Percentiles rank a stretch among this genome's conserved stretches.
phyloP scores from a whole-genome alignment of 2,113 vertebrate genomes.

The Spilogale gracilis region DNA sequence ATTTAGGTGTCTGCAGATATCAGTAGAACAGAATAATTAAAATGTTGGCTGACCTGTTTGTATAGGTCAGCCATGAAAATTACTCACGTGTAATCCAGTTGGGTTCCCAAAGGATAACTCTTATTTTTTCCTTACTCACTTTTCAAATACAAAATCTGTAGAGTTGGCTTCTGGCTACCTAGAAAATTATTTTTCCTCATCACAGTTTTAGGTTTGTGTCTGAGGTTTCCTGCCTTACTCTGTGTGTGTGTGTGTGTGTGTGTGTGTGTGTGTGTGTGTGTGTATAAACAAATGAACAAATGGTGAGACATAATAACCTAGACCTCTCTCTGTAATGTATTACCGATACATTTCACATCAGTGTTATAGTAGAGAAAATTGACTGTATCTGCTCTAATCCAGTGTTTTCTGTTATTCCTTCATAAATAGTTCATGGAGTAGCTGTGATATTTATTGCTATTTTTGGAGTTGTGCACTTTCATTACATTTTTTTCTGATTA shows the following conservation, averaged over 20 bases:
- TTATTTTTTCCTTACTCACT: neutral
- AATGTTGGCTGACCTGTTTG: neutral
- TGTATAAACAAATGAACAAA: neutral
- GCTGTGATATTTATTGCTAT: conserved; percentile 36
- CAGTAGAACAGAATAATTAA: conserved; percentile 17
- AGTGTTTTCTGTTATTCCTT: conserved; percentile 4
- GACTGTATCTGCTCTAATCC: neutral
- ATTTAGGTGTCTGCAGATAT: neutral
- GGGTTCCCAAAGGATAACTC: neutral
- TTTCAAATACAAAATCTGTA: neutral
- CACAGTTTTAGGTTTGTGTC: neutral
- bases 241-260: neutral
- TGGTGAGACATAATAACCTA: neutral
- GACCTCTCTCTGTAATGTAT: neutral
- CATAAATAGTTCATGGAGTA: conserved; percentile 26
- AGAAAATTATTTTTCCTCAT: neutral
- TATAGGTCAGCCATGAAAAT: neutral
- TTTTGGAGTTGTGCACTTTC: conserved; percentile 25
- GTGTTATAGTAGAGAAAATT: neutral
- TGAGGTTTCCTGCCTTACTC: neutral
- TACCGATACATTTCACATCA: neutral
- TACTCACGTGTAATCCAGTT: neutral
- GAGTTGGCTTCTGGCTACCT: neutral
- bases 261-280: neutral
- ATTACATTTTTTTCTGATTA: conserved; percentile 54